Base-by-base conservation (phyloP, 64 coral and sea anemone genomes). In the Montipora efflorescens region DNA sequence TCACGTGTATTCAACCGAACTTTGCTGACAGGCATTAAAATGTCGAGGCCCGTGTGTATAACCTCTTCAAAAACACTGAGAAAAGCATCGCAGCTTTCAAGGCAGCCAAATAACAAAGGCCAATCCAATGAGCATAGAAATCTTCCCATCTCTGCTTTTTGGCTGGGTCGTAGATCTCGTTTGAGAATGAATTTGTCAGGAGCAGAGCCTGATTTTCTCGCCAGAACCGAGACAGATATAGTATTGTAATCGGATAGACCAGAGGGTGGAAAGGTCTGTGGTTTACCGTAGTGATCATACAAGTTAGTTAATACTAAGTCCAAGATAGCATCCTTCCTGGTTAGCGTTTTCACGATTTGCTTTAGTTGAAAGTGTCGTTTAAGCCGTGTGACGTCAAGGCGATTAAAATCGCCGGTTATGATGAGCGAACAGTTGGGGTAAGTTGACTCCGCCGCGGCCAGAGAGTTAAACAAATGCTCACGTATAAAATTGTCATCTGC, bases 201-300 rank as follows among this genome's bases (percentile, higher is more conserved):
- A 8, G 78, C 87, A 57, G 18, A 9, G 4, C 72, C 82, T 14
- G 3, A 55, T 48, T 77, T 83, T 73, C 66, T 79, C 20, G 23
- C 57, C 43, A 20, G 18, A 53, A 71, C 4, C n/a, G 47, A 59
- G 48, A 87, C 44, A 47, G 61, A 23, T 67, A 92, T 80, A 20
- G 90, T 93, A 79, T 93, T 86, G 19, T 93, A 81, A 25, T 93
- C 91, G 47, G 91, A 93, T 36, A 93, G 74, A 25, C 81, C 71
- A 87, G 87, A 93, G 44, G 91, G 91, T 47, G 91, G 91, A 66
- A 78, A 87, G 47, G 1, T 7, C 25, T 80, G 43, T 69, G 75
- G 83, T 69, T 45, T 44, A 45, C 21, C 22, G 48, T 94, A 88
- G 18, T 72, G 55, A 19, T 53, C 28, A 4, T 88, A 75, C 83